Evolutionary conservation across 2,888 invertebrate species (phyloP).

Genomic region (Sminthurides aquaticus): DNA sequence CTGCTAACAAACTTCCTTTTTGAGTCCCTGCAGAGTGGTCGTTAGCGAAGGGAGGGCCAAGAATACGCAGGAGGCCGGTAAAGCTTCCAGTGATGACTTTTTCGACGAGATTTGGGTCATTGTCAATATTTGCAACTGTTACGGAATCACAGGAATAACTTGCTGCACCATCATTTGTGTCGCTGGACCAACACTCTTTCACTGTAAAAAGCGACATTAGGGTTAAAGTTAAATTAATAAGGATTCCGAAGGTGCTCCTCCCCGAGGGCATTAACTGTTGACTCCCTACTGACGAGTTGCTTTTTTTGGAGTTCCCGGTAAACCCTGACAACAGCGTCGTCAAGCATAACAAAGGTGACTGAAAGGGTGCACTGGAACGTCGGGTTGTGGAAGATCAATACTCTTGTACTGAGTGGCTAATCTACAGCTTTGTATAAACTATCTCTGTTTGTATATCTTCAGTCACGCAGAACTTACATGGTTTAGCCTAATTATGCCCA

Average conservation of each 20-base stretch:
- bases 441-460: no score
- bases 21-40: slow-evolving; percentile 37
- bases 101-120: slow-evolving; percentile 47
- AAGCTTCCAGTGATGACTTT: slow-evolving; percentile 74
- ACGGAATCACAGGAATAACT: slow-evolving; percentile 54
- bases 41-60: slow-evolving; percentile 53
- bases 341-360: slow-evolving; percentile 5
- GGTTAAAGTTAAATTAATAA: not conserved
- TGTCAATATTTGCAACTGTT: slow-evolving; percentile 50
- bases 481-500: no score
- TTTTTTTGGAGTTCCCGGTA: slow-evolving; percentile 1
- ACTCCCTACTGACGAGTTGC: no score
- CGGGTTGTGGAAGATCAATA: no score
- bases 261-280: no score
- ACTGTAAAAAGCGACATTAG: slow-evolving; percentile 87
- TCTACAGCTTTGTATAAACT: no score
- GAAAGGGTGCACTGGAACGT: no score
- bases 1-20: slow-evolving; percentile 59
- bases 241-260: no score
- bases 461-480: no score
- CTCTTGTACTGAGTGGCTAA: not conserved
- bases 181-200: slow-evolving; percentile 72
- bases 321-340: slow-evolving; percentile 1
- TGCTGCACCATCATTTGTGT: slow-evolving; percentile 45
- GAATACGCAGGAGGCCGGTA: slow-evolving; percentile 70